These are phyloP conservation scores for Megaceryle torquata DNA, from an alignment of 2,113 vertebrate genomes.

Conservation along the genomic window DNA sequence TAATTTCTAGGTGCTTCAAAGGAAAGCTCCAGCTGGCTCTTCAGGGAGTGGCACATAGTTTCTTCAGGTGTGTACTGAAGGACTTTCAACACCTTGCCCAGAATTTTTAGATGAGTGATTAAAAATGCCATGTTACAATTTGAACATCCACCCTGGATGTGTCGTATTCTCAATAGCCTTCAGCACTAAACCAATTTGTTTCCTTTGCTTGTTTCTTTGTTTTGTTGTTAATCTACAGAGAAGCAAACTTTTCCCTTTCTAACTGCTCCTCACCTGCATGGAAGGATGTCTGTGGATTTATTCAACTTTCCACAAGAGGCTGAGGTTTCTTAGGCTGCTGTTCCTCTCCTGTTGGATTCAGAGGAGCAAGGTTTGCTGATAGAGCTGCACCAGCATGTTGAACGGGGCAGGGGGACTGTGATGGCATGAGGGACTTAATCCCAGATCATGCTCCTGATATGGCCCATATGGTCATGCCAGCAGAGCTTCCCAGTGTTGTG, in stretches of 20 bases:
- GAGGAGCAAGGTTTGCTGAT: background rate
- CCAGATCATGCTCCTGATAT: background rate
- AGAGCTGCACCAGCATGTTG: background rate
- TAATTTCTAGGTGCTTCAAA: background rate
- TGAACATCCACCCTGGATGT: background rate
- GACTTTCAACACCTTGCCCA: background rate
- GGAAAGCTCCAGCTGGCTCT: background rate
- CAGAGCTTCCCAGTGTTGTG: background rate
- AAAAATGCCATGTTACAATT: background rate
- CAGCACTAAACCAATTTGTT: background rate
- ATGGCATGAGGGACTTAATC: background rate
- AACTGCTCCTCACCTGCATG: background rate
- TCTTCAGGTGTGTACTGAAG: background rate
- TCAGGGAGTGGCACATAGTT: background rate
- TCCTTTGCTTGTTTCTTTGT: background rate
- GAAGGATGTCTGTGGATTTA: background rate
- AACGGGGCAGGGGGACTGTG: background rate
- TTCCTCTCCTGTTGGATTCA: background rate
- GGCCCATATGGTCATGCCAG: rapidly evolving
- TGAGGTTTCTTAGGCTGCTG: background rate
- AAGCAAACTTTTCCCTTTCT: background rate
- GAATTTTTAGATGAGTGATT: background rate
- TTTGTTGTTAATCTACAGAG: background rate
- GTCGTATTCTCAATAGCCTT: background rate
- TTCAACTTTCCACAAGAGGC: background rate